Conservation (phyloP, 1,140 invertebrate genomes). For the Parapsyche elsis region DNA sequence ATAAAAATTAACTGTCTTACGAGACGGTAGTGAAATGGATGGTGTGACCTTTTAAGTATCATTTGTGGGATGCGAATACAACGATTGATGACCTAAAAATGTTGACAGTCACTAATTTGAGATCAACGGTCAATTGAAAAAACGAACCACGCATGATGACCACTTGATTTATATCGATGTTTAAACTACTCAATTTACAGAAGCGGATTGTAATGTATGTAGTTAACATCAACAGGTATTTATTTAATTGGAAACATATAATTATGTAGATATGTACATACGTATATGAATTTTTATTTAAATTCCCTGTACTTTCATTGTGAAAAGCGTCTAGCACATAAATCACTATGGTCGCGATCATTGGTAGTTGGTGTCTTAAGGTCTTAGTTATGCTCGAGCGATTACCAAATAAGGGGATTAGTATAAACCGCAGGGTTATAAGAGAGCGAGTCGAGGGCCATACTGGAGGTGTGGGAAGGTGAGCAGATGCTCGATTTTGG, state of each 20-base stretch:
- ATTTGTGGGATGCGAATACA: not conserved
- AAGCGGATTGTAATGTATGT: too few species aligned
- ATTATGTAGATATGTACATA: too few species aligned
- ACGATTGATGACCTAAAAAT: slow-evolving; percentile 18
- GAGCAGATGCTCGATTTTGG: slow-evolving; percentile 24
- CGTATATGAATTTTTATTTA: too few species aligned
- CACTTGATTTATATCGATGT: slow-evolving; percentile 3
- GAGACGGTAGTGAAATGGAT: too few species aligned
- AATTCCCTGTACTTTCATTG: too few species aligned
- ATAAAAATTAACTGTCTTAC: too few species aligned
- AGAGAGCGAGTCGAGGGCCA: not conserved
- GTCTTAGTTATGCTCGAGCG: slow-evolving; percentile 17
- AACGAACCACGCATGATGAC: not conserved
- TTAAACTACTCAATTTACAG: not conserved
- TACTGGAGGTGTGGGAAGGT: slow-evolving; percentile 30
- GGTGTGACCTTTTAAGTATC: not conserved
- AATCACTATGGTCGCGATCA: slow-evolving; percentile 11
- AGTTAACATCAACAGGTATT: too few species aligned
- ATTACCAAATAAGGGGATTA: slow-evolving; percentile 38
- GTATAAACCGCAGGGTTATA: slow-evolving; percentile 19
- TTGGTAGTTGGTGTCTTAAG: slow-evolving; percentile 25
- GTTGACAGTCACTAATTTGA: not conserved
- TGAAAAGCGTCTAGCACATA: not conserved
- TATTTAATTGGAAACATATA: too few species aligned
- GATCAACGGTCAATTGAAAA: slow-evolving; percentile 20